Conservation (phyloP, 1,140 invertebrate genomes). For the Brachionus angularis region DNA sequence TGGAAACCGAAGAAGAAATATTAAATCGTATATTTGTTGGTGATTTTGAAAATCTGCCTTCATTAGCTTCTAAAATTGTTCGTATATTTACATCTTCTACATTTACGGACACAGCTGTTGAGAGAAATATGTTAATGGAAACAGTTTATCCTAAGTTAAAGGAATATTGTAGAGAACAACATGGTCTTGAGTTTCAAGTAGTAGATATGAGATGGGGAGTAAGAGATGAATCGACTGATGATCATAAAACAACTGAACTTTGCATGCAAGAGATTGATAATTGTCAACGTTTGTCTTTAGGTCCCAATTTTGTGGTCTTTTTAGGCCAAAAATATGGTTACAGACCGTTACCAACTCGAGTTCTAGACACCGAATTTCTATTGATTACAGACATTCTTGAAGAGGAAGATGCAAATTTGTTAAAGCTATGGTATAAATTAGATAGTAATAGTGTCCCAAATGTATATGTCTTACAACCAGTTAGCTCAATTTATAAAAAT, state of each 20-base stretch:
- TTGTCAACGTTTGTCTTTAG: conserved; percentile 92
- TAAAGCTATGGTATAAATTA: conserved; percentile 92
- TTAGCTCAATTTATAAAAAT: conserved; percentile 90
- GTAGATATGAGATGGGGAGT: conserved; percentile 97
- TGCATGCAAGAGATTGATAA: conserved; percentile 97
- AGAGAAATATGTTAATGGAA: conserved; percentile 94
- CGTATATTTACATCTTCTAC: conserved; percentile 97
- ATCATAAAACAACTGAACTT: conserved; percentile 96
- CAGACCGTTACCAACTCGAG: conserved; percentile 88
- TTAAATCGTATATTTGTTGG: conserved; percentile 84
- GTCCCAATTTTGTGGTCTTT: conserved; percentile 95
- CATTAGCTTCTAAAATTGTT: conserved; percentile 94
- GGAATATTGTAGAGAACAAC: conserved; percentile 77
- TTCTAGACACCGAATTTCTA: conserved; percentile 71
- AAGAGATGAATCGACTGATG: conserved; percentile 87
- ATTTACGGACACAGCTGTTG: conserved; percentile 95
- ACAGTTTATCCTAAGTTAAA: conserved; percentile 95
- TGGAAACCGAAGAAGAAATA: conserved; percentile 46
- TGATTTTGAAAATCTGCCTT: conserved; percentile 77
- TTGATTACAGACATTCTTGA: conserved; percentile 77
- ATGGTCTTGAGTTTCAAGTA: conserved; percentile 65
- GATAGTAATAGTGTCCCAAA: conserved; percentile 87
- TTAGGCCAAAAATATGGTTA: conserved; percentile 97
- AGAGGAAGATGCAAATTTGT: conserved; percentile 71
- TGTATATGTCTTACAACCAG: conserved; percentile 87